Conservation (phyloP, 2,888 invertebrate genomes). For the Acronicta psi region DNA sequence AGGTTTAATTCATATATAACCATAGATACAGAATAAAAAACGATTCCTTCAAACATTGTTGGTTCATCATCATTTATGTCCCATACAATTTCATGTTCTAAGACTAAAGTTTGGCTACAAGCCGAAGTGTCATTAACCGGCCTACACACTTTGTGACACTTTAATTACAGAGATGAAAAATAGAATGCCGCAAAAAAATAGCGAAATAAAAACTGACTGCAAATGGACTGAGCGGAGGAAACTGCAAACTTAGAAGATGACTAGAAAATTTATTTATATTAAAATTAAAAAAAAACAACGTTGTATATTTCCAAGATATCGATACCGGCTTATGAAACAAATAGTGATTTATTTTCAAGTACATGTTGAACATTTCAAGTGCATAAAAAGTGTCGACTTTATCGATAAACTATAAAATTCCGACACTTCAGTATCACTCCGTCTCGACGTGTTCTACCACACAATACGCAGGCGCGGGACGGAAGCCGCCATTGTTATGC, state of each 20-base stretch:
- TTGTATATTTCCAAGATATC: background rate
- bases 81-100: conserved; percentile 7
- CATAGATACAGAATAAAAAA: background rate
- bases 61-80: conserved; percentile 26
- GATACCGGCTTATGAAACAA: conserved; percentile 7
- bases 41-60: conserved; percentile 1
- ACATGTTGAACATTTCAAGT: conserved; percentile 9
- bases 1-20: background rate
- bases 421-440: conserved; percentile 31
- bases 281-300: background rate
- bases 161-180: conserved; percentile 30
- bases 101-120: conserved; percentile 35
- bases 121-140: conserved; percentile 40
- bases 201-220: no score
- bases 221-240: background rate
- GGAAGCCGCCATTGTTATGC: conserved; percentile 54
- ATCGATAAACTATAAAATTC: conserved; percentile 15
- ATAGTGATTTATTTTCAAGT: background rate
- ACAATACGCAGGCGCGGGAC: conserved; percentile 42
- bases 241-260: no score
- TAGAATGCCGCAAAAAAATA: background rate
- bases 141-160: conserved; percentile 28
- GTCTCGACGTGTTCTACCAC: conserved; percentile 25
- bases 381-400: conserved; percentile 2
- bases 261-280: no score